A percentile compares a stretch with the other conserved stretches of the same genome.
Conservation (phyloP, 2,888 invertebrate species). For the Endomychus coccineus region DNA sequence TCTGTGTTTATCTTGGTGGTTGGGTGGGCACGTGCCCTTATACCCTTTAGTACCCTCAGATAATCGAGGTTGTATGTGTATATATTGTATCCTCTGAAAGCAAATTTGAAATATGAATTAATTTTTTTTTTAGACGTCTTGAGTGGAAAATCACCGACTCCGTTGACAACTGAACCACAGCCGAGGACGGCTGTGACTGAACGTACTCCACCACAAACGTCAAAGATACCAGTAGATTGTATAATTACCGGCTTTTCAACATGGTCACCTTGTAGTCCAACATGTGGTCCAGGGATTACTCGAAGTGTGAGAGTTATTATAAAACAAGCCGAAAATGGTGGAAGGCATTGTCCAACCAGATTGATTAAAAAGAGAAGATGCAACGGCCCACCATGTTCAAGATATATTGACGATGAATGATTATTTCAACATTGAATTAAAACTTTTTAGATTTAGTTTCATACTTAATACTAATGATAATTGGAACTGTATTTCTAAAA, state of each 20-base stretch:
- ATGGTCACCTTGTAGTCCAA: slow-evolving; percentile 75
- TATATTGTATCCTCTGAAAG: no score
- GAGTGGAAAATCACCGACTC: neutral
- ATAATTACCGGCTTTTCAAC: slow-evolving; percentile 71
- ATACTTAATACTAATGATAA: no score
- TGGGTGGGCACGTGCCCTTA: no score
- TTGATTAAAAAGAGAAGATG: slow-evolving; percentile 55
- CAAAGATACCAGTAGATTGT: slow-evolving; percentile 60
- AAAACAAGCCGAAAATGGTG: slow-evolving; percentile 57
- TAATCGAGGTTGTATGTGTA: no score
- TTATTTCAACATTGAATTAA: no score
- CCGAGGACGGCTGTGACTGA: neutral
- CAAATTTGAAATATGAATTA: no score
- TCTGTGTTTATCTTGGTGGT: no score
- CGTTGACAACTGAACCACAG: neutral
- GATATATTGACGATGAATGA: no score
- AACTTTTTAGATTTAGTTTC: no score
- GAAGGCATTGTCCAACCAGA: slow-evolving; percentile 55
- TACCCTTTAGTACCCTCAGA: no score
- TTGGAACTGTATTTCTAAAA: no score
- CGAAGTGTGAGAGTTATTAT: slow-evolving; percentile 56
- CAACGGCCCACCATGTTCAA: slow-evolving; percentile 33
- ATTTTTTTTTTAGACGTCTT: slow-evolving; percentile 2
- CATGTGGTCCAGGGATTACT: slow-evolving; percentile 70
- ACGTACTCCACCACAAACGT: neutral